Base-by-base conservation (phyloP, 2,113 vertebrate species). In the Neopipo cinnamomea region DNA sequence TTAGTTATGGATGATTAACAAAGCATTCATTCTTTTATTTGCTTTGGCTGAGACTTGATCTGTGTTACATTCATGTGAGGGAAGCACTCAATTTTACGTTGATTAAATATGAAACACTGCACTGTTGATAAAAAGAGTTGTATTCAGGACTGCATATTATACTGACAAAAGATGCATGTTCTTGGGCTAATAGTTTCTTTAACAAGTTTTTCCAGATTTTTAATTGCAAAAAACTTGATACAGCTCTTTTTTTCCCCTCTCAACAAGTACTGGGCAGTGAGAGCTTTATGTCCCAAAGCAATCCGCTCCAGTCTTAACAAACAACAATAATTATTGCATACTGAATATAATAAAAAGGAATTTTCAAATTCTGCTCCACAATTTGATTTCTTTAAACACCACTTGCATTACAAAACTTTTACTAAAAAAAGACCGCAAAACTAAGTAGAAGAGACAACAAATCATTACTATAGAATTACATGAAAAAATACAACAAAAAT, bases 1-100 rank as follows among this genome's bases (percentile, higher is more conserved):
- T 98, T 98, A 98, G 97, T 98, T 98, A 97, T 76, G 94, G 98
- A 98, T 98, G 97, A 98, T 98, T 98, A 98, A 96, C 97, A 98
- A 98, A 97, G 97, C 96, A 97, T 97, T 98, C 97, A 97, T 96
- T 98, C 95, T 97, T 96, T 97, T 98, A 94, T 98, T 98, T 98
- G 96, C 95, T 97, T 98, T 98, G 97, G 98, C 98, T 97, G 95
- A 97, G 96, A 96, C 97, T 70, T 85, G 95, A 97, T 96, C 96
- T 94, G 84, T 96, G 94, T 94, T 96, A 95, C 88, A 93, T 97
- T 97, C 91, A 95, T 92, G 88, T 96, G 97, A 98, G 93, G 92
- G 95, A 98, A 98, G 96, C 97, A 97, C 93, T 97, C 97, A 95
- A 97, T 96, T 97, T 95, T 86, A 91, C 61, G 63, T 96, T 95